phyloP scores from a whole-genome alignment of 1,140 invertebrate species.

The Lordiphosa clarofinis region DNA sequence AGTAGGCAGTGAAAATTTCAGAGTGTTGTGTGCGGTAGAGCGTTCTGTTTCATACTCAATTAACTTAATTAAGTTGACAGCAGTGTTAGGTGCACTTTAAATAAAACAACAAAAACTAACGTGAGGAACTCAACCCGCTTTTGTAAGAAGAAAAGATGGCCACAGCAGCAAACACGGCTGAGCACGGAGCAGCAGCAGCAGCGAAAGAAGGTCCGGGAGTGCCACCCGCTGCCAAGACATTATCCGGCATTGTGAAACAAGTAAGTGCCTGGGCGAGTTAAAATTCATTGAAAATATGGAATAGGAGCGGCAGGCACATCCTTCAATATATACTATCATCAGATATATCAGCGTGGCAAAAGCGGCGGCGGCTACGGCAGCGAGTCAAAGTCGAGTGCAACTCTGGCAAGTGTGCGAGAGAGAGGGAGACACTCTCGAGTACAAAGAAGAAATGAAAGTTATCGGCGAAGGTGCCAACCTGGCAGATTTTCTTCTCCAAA shows the following conservation, averaged over 20 bases:
- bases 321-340: constrained; percentile 28
- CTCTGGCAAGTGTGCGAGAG: constrained; percentile 53
- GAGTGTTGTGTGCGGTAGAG: constrained; percentile 58
- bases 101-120: constrained; percentile 34
- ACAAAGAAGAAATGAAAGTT: constrained; percentile 70
- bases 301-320: constrained; percentile 11
- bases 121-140: constrained; percentile 42
- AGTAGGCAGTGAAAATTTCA: constrained; percentile 47
- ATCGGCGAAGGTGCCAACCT: constrained; percentile 78
- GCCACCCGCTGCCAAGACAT: constrained; percentile 56
- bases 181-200: constrained; percentile 52
- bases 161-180: constrained; percentile 61
- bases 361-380: constrained; percentile 31
- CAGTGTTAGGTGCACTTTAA: constrained; percentile 54
- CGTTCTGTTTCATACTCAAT: constrained; percentile 56
- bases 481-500: constrained; percentile 72
- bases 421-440: constrained; percentile 48
- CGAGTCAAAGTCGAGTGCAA: constrained; percentile 33
- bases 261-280: constrained; percentile 37
- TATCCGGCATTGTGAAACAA: constrained; percentile 73
- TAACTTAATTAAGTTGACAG: constrained; percentile 71
- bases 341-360: constrained; percentile 70
- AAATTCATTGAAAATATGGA: constrained; percentile 16
- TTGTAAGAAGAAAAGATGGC: constrained; percentile 60
- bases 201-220: constrained; percentile 65